phyloP scores from a whole-genome alignment of 2,113 vertebrate species.

The Saccopteryx leptura region DNA sequence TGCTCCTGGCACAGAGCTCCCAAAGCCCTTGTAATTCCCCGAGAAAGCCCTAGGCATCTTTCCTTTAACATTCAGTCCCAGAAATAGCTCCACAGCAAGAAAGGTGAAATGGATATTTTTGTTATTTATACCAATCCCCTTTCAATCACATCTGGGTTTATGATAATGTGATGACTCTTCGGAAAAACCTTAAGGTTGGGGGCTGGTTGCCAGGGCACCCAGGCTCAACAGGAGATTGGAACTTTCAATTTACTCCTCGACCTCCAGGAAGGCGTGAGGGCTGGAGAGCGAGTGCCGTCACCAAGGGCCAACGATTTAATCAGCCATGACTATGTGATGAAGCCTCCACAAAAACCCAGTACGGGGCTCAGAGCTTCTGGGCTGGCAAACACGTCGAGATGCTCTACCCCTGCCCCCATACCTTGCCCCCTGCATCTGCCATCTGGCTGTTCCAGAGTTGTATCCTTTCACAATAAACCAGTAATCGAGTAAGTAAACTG shows the following conservation, averaged over 20 bases:
- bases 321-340: background rate
- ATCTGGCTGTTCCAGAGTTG: background rate
- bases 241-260: background rate
- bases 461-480: background rate
- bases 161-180: background rate
- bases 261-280: background rate
- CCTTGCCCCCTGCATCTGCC: background rate
- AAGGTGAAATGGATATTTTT: background rate
- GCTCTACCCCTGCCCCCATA: background rate
- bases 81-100: slow-evolving; percentile 9
- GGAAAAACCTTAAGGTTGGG: background rate
- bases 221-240: background rate
- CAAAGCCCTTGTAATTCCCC: background rate
- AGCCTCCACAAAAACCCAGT: background rate
- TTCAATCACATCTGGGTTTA: background rate
- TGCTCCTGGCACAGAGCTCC: background rate
- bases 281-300: background rate
- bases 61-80: background rate
- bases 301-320: background rate
- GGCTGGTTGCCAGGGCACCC: background rate
- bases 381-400: background rate
- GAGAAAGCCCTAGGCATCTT: background rate
- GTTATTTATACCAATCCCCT: background rate
- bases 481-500: background rate
- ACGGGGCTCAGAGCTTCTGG: background rate